Base-by-base conservation (phyloP, 1,140 invertebrate genomes). In the Pachyrhynchus sulphureomaculatus region DNA sequence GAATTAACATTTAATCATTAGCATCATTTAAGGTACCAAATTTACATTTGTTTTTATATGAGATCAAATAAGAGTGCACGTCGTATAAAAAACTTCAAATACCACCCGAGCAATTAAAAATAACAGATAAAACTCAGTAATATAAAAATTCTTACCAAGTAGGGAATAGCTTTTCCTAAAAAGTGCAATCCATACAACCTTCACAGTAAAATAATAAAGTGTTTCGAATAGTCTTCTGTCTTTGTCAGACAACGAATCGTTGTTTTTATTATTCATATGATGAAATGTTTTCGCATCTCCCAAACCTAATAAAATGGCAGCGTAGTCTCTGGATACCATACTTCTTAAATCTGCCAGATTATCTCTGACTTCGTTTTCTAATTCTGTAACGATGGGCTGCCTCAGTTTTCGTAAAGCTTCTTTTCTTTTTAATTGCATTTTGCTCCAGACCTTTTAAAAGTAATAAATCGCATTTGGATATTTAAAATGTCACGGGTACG, bases 101-200 rank as follows among this genome's bases (percentile, higher is more conserved):
- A 21, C 1, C n/a, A 41, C 5, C 13, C 8, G 5, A n/a, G 18
- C 18, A 15, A 5, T 6, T 6, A 6, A 12, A 6, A 32, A 5
- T 20, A 13, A 41, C 13, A 5, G 8, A 8, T 41, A 15, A 41
- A 8, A 20, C 4, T 15, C 6, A 15, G 4, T 6, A 18, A 23
- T 18, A 17, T 29, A 17, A 49, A 3, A 34, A 5, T 29, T 34
- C 37, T 44, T 69, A 82, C 81, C 84, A 58, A 86, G 84, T 42
- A 85, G 72, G 67, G 78, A 76, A 57, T 81, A 82, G 55, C 81
- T 69, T 62, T 81, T 82, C 29, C 84, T 72, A 32, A 80, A 75
- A 15, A 87, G 72, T 15, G 84, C 82, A 55, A 86, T 78, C 86
- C 85, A 88, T 2, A 84, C 79, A 33, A 87, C 79, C 67, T 83